Evolutionary conservation across 2,888 invertebrate species (phyloP), one percentile per base, ranked within the genome.

Genomic region (Diarsia rubi): DNA sequence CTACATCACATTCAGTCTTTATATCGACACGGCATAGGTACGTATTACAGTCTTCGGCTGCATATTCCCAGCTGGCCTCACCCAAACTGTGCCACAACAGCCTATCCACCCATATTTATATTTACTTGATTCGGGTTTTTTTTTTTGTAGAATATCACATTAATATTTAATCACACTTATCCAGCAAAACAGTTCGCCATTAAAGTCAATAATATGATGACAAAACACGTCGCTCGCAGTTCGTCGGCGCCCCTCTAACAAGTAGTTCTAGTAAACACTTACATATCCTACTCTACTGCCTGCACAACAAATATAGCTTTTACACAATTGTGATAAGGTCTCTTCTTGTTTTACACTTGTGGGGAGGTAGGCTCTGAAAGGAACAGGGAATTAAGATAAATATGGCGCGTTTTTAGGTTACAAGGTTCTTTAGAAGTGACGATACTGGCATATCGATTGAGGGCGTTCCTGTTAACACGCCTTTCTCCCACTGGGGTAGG

Each of bases 301-400:
- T 16, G 3, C 31, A 24, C 8, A 2, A n/a, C 64, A 14, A 73
- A 54, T 54, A 49, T 59, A 19, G 60, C 37, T 59, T 42, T 27
- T 85, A 71, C 8, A 0, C 0, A 11, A 14, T 37, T 52, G 27
- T 4, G 0, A 6, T 62, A 81, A 65, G 68, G 73, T 69, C 14
- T 60, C 16, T 49, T 45, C 12, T 83, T 16, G n/a, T 44, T 16
- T 24, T 24, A 12, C 2, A 16, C n/a, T 14, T 42, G 52, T 54
- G 66, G 5, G 37, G 14, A 64, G 64, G 71, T 60, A 77, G 69
- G 57, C 69, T 65, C 67, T 78, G 71, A 67, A 74, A 65, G 76
- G 69, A 80, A 81, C 70, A 81, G 75, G 84, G 86, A 89, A 90
- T 89, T 88, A 89, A 89, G 89, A 89, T 84, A 88, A 88, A 89